Evolutionary conservation across 2,797 vertebrate genomes (phyloP).

Genomic region (Staurois parvus): DNA sequence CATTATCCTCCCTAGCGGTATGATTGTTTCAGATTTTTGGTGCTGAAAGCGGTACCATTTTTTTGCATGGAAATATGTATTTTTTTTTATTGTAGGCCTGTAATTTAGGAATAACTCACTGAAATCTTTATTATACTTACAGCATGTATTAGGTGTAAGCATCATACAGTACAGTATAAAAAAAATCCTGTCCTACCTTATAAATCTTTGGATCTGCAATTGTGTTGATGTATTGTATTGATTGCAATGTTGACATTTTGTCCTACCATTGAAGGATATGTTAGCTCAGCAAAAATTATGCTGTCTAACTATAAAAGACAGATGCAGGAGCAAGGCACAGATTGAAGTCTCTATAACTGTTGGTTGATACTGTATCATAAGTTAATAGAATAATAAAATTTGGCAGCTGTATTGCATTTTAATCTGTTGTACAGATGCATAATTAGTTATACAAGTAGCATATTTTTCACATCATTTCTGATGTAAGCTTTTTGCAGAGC

Average conservation of each 20-base stretch:
- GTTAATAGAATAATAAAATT: background rate
- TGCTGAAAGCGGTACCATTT: too few relatives aligned
- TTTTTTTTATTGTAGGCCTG: too few relatives aligned
- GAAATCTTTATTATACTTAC: too few relatives aligned
- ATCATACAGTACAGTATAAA: background rate
- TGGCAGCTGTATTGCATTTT: background rate
- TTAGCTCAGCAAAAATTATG: constrained; percentile 23
- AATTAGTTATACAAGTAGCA: background rate
- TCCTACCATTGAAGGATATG: constrained; percentile 20
- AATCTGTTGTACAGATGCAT: background rate
- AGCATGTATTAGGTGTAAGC: too few relatives aligned
- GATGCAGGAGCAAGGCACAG: background rate
- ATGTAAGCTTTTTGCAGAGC: background rate
- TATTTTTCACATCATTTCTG: background rate
- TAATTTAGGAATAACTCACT: too few relatives aligned
- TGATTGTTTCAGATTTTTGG: too few relatives aligned
- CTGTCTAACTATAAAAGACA: constrained; percentile 4
- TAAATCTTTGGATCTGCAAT: background rate
- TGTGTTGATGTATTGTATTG: constrained; percentile 21
- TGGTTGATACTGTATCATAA: background rate
- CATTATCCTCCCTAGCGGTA: too few relatives aligned
- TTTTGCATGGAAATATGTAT: too few relatives aligned
- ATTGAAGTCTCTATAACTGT: background rate
- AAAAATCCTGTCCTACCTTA: background rate
- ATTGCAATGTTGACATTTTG: constrained; percentile 17